A percentile compares a stretch with the other conserved stretches of the same genome.
phyloP scores from a whole-genome alignment of 2,113 vertebrate species.

The Callorhinus ursinus region DNA sequence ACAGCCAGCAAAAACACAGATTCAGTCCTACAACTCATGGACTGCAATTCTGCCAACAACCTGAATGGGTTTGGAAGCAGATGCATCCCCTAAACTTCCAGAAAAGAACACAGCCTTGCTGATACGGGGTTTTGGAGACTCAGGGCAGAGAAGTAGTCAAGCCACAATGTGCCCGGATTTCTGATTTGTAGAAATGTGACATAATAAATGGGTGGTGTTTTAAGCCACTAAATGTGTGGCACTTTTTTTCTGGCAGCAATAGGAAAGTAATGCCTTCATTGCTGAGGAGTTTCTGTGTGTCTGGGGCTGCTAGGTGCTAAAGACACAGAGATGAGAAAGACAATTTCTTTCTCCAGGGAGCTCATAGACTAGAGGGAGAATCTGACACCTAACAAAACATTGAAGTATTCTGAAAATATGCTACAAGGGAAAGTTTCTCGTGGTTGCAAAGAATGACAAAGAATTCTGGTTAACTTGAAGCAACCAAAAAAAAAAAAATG shows the following conservation, averaged over 20 bases:
- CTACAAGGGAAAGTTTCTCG: not conserved
- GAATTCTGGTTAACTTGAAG: not conserved
- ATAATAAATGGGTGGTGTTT: not conserved
- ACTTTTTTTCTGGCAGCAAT: not conserved
- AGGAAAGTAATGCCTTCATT: not conserved
- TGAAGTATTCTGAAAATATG: not conserved
- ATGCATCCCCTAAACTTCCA: not conserved
- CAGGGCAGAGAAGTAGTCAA: not conserved
- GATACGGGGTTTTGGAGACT: not conserved
- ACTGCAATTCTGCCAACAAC: not conserved
- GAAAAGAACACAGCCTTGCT: not conserved
- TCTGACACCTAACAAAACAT: not conserved
- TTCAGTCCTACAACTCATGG: not conserved
- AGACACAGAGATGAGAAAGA: not conserved
- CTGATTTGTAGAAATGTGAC: no score
- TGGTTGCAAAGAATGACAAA: not conserved
- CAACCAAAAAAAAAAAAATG: not conserved
- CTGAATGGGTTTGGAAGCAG: not conserved
- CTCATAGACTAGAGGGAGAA: not conserved
- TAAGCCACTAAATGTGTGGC: not conserved
- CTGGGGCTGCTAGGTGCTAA: not conserved
- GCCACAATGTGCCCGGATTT: not conserved
- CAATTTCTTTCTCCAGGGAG: not conserved
- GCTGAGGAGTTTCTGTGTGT: not conserved
- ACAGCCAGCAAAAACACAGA: not conserved